phyloP scores from a whole-genome alignment of 30 jellyfish, hydroid and myxozoan species.

The Turritopsis rubra region DNA sequence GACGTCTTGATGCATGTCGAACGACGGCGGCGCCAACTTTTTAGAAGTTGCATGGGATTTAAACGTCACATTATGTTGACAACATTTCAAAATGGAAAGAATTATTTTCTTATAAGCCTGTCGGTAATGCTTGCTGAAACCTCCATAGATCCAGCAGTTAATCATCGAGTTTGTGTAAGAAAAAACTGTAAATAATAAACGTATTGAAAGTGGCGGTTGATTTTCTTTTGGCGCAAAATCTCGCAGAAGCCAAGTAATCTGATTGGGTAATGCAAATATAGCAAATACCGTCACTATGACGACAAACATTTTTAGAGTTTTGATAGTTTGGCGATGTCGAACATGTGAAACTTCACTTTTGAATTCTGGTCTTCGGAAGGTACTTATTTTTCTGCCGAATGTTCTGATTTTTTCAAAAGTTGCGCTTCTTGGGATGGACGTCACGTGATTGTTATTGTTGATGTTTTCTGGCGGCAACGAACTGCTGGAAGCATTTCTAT shows the following conservation, averaged over 20 bases:
- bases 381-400: conserved; percentile 13
- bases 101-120: conserved; percentile 31
- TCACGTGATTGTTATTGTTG: neutral
- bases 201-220: conserved; percentile 10
- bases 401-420: neutral
- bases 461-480: neutral
- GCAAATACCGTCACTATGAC: conserved; percentile 39
- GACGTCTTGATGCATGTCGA: neutral
- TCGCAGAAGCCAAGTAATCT: conserved; percentile 27
- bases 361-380: conserved; percentile 20
- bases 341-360: conserved; percentile 16
- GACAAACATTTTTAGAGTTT: conserved; percentile 35
- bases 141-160: conserved; percentile 50
- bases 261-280: conserved; percentile 40
- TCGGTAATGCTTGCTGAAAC: conserved; percentile 22
- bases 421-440: neutral
- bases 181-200: conserved; percentile 1
- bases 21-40: neutral
- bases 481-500: neutral
- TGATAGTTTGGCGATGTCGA: conserved; percentile 35
- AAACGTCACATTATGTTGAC: neutral
- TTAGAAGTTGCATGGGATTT: neutral
- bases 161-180: conserved; percentile 32
- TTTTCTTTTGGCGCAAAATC: conserved; percentile 19
- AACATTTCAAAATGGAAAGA: neutral